Percentiles rank a stretch among this genome's conserved stretches.
These are phyloP conservation scores for Hydrocynus forskahlii DNA, from an alignment of 2,797 vertebrate genomes.

Conservation along the genomic window DNA sequence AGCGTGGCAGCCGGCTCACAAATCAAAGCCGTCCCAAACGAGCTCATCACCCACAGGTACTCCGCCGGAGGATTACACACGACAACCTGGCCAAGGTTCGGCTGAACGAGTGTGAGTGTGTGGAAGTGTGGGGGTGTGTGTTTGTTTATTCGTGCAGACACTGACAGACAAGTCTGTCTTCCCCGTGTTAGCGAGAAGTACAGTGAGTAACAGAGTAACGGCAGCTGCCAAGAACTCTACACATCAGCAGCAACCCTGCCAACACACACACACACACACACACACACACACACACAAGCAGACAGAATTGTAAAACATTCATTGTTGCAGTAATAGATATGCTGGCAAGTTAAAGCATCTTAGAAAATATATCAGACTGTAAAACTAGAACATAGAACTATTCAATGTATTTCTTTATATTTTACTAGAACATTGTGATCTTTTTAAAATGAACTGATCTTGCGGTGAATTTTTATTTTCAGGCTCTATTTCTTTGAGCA, in stretches of 20 bases:
- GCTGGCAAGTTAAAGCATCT: not conserved
- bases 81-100: constrained; percentile 10
- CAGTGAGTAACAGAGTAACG: constrained; percentile 24
- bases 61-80: not conserved
- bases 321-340: not conserved
- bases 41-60: constrained; percentile 21
- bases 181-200: constrained; percentile 20
- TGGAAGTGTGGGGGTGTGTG: constrained; percentile 4
- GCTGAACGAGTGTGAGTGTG: constrained; percentile 18
- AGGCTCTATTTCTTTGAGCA: no score
- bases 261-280: not conserved
- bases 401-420: no score
- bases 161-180: constrained; percentile 14
- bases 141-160: constrained; percentile 32
- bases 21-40: constrained; percentile 33
- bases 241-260: constrained; percentile 14
- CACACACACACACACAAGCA: not conserved
- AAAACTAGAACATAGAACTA: no score
- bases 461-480: no score
- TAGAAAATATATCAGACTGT: not conserved
- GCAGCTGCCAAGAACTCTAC: not conserved
- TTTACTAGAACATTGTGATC: no score
- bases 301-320: not conserved
- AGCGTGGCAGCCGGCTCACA: constrained; percentile 20
- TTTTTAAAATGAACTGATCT: no score